Evolutionary conservation across 2,113 vertebrate genomes (phyloP).

Genomic region (Coreoperca whiteheadi): DNA sequence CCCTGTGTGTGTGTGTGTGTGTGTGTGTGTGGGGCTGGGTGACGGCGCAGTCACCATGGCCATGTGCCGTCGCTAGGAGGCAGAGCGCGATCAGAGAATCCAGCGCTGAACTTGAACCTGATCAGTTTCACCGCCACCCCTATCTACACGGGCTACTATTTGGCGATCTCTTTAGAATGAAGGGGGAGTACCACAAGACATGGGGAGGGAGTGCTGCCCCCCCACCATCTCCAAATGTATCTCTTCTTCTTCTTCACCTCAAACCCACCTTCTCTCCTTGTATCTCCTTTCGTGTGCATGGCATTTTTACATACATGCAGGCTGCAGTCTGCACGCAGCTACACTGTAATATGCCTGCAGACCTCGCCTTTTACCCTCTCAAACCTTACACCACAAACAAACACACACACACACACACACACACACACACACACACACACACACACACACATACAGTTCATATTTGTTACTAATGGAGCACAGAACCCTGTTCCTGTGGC

Average conservation of each 20-base stretch:
- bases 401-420: slow-evolving; percentile 10
- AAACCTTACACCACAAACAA: slow-evolving; percentile 17
- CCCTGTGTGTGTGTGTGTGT: neutral
- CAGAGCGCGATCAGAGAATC: slow-evolving; percentile 94
- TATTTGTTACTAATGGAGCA: slow-evolving; percentile 15
- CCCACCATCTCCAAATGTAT: slow-evolving; percentile 16
- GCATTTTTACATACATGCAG: slow-evolving; percentile 40
- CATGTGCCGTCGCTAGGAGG: slow-evolving; percentile 91
- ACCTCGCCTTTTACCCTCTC: slow-evolving; percentile 15
- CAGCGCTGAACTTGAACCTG: slow-evolving; percentile 89
- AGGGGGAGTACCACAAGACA: slow-evolving; percentile 69
- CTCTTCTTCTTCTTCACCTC: slow-evolving; percentile 55
- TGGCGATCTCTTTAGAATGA: slow-evolving; percentile 80
- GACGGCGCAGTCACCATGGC: slow-evolving; percentile 76
- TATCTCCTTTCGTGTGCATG: slow-evolving; percentile 32
- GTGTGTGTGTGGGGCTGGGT: slow-evolving; percentile 42
- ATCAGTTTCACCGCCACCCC: slow-evolving; percentile 85
- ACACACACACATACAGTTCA: slow-evolving; percentile 15
- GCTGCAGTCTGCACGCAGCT: slow-evolving; percentile 39
- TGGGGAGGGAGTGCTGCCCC: slow-evolving; percentile 19
- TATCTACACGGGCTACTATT: slow-evolving; percentile 76
- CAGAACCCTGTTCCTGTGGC: too few relatives aligned
- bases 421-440: slow-evolving; percentile 16
- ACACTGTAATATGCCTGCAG: slow-evolving; percentile 19
- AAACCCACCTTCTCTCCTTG: slow-evolving; percentile 35